phyloP scores from a whole-genome alignment of 2,113 vertebrate species.

The Pseudonaja textilis region DNA sequence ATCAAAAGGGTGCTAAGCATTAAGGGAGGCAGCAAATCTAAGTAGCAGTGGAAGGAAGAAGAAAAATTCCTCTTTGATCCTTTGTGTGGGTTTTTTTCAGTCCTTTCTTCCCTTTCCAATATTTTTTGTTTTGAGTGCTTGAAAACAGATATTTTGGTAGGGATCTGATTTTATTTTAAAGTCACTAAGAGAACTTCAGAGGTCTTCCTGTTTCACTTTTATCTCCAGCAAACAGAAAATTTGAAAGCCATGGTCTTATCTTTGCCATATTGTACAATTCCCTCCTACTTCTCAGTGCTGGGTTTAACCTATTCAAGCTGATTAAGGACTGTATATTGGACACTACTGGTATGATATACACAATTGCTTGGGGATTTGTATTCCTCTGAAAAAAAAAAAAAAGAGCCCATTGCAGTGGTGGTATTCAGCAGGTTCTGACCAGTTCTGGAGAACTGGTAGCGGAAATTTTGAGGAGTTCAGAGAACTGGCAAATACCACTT shows the following conservation, averaged over 20 bases:
- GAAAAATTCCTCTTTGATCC: slow-evolving; percentile 7
- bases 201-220: background rate
- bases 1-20: slow-evolving; percentile 6
- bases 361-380: background rate
- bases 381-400: background rate
- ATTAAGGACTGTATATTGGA: background rate
- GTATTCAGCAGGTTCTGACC: no score
- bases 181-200: background rate
- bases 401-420: background rate
- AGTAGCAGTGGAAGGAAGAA: slow-evolving; percentile 8
- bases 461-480: no score
- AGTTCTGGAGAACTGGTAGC: no score
- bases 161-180: background rate
- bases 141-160: background rate
- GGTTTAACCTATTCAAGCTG: background rate
- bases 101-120: background rate
- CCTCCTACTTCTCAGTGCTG: background rate
- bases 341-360: background rate
- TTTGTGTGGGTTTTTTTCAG: background rate
- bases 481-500: no score
- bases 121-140: background rate
- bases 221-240: background rate
- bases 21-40: background rate
- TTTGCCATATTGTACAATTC: background rate
- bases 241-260: background rate